Percentiles rank a stretch among this genome's conserved stretches.
Conservation (phyloP, 2,888 invertebrate genomes). For the Esperia sulphurella region DNA sequence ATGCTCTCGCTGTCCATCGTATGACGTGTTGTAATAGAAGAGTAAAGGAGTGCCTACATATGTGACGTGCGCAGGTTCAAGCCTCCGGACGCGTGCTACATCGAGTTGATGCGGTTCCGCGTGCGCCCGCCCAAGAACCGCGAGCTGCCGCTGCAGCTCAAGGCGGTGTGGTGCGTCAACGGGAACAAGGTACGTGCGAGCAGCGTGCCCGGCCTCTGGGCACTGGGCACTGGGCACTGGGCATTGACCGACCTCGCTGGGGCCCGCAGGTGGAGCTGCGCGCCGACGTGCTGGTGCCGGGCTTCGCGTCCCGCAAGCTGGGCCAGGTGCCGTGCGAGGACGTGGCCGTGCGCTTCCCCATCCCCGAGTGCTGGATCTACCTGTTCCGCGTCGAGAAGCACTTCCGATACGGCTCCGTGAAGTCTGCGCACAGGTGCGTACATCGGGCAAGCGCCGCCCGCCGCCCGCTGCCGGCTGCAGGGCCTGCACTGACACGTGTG, state of each 20-base stretch:
- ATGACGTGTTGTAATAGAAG: no score
- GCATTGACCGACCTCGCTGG: no score
- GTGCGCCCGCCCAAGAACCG: conserved; percentile 96
- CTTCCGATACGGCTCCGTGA: conserved; percentile 98
- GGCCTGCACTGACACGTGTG: no score
- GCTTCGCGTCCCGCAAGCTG: conserved; percentile 96
- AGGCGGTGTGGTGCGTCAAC: conserved; percentile 92
- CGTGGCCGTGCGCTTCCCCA: conserved; percentile 96
- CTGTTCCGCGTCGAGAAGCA: conserved; percentile 98
- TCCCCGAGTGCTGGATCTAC: conserved; percentile 99
- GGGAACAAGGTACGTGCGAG: conserved; percentile 83
- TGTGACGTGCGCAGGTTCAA: conserved; percentile 83
- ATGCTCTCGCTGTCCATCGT: conserved; percentile 18
- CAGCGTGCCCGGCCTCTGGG: no score
- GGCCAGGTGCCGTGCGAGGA: conserved; percentile 99
- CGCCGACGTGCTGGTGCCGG: conserved; percentile 97
- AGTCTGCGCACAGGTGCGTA: conserved; percentile 90
- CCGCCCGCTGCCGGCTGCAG: no score
- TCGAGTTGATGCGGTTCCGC: conserved; percentile 97
- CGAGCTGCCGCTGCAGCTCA: conserved; percentile 97
- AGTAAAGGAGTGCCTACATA: no score
- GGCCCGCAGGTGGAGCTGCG: conserved; percentile 89
- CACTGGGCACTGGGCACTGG: no score
- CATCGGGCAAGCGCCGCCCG: no score
- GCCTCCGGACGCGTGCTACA: conserved; percentile 98